phyloP scores from a whole-genome alignment of 1,140 invertebrate genomes.

The Hyposmocoma kahamanoa region DNA sequence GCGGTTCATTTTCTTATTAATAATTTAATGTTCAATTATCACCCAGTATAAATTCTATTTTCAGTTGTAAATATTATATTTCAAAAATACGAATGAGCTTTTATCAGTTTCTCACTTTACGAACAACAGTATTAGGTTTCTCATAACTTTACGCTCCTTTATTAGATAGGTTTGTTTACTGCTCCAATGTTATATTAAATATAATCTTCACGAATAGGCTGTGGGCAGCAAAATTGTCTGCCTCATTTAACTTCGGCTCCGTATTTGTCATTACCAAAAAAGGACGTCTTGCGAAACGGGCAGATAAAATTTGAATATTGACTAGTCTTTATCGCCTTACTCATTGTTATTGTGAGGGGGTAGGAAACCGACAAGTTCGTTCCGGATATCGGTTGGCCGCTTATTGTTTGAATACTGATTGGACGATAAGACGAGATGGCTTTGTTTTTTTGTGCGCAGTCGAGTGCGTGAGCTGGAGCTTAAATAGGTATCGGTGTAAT shows the following conservation, averaged over 20 bases:
- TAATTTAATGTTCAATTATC: no score
- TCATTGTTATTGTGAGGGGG: constrained; percentile 21
- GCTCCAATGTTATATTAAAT: no score
- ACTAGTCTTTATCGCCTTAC: constrained; percentile 13
- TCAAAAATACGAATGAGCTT: no score
- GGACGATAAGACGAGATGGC: constrained; percentile 7
- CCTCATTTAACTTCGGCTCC: constrained; percentile 1
- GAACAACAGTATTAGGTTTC: no score
- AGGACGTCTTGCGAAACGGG: neutral
- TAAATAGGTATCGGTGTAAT: no score
- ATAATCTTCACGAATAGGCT: no score
- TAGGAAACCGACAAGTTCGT: constrained; percentile 25
- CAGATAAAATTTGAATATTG: constrained; percentile 12
- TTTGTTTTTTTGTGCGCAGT: constrained; percentile 3
- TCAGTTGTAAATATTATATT: no score
- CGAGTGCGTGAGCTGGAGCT: constrained; percentile 4
- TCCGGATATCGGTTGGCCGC: constrained; percentile 20
- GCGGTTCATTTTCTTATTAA: no score
- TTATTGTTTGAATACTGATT: constrained; percentile 39
- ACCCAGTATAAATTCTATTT: no score
- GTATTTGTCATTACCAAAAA: neutral
- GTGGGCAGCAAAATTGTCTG: constrained; percentile 3
- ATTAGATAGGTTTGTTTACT: no score
- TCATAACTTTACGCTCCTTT: no score
- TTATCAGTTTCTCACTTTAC: no score